Percentiles rank a stretch among this genome's conserved stretches.
phyloP scores from a whole-genome alignment of 2,113 vertebrate genomes.

The Danionella cerebrum region DNA sequence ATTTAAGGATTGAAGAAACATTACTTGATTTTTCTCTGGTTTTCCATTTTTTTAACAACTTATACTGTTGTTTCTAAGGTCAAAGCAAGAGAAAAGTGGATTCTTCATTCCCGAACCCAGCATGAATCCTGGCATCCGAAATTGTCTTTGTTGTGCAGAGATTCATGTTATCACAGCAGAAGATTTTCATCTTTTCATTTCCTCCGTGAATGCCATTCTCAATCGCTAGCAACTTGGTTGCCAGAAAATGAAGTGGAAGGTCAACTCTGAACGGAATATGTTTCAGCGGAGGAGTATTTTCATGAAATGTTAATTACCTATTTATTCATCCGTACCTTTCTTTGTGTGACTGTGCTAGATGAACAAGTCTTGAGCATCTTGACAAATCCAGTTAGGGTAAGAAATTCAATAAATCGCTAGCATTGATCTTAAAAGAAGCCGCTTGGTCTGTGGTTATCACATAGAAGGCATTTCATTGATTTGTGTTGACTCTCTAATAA shows the following conservation, averaged over 20 bases:
- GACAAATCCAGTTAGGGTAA: constrained; percentile 12
- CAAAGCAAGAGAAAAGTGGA: background rate
- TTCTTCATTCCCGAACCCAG: background rate
- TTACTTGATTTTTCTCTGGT: too few relatives aligned
- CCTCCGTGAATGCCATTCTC: constrained; percentile 8
- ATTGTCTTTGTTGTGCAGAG: background rate
- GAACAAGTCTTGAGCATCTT: background rate
- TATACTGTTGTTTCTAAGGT: too few relatives aligned
- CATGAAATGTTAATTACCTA: constrained; percentile 3
- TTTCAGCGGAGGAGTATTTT: background rate
- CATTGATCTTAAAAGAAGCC: constrained; percentile 10
- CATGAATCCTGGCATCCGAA: background rate
- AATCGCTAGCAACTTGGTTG: background rate
- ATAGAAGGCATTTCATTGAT: background rate
- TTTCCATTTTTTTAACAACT: too few relatives aligned
- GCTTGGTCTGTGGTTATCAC: constrained; percentile 6
- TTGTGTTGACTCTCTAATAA: constrained; percentile 10
- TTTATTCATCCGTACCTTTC: background rate
- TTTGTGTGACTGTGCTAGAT: background rate
- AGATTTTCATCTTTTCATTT: constrained; percentile 29
- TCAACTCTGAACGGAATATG: constrained; percentile 12
- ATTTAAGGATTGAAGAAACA: too few relatives aligned
- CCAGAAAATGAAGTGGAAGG: constrained; percentile 14
- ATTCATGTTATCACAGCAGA: constrained; percentile 12
- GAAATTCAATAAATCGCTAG: constrained; percentile 6